Conservation (phyloP, 2,797 vertebrate species). For the Novumbra hubbsi region DNA sequence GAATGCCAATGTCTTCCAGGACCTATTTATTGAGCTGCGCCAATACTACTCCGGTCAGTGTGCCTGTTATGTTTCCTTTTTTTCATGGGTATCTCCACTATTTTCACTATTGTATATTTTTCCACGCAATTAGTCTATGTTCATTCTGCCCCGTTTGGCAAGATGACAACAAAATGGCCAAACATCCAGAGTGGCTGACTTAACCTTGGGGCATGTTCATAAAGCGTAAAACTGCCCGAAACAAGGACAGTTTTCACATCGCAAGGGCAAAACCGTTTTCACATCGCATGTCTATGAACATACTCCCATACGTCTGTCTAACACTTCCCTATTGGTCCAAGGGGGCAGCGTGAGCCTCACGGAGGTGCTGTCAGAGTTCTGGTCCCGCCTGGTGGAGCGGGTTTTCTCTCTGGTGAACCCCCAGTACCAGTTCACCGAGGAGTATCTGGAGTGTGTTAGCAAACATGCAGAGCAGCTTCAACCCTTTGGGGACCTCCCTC, state of each 20-base stretch:
- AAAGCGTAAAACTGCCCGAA: background rate
- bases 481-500: conserved; percentile 87
- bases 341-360: conserved; percentile 78
- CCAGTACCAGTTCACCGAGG: conserved; percentile 84
- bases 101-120: background rate
- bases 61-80: conserved; percentile 3
- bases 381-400: conserved; percentile 83
- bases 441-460: conserved; percentile 87
- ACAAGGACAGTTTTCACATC: background rate
- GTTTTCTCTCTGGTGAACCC: conserved; percentile 88
- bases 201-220: background rate
- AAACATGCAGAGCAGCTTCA: conserved; percentile 82
- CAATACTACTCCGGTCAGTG: conserved; percentile 79
- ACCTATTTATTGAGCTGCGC: conserved; percentile 83
- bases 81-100: background rate
- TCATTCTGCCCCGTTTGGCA: background rate
- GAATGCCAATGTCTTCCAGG: conserved; percentile 83
- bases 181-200: background rate
- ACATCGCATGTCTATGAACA: too few relatives aligned
- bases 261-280: background rate
- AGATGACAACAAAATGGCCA: background rate
- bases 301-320: too few relatives aligned
- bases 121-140: background rate
- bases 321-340: conserved; percentile 35
- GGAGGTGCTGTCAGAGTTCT: conserved; percentile 86